Base-by-base conservation (phyloP, 2,888 invertebrate genomes). In the Dicranocentrus wangi region DNA sequence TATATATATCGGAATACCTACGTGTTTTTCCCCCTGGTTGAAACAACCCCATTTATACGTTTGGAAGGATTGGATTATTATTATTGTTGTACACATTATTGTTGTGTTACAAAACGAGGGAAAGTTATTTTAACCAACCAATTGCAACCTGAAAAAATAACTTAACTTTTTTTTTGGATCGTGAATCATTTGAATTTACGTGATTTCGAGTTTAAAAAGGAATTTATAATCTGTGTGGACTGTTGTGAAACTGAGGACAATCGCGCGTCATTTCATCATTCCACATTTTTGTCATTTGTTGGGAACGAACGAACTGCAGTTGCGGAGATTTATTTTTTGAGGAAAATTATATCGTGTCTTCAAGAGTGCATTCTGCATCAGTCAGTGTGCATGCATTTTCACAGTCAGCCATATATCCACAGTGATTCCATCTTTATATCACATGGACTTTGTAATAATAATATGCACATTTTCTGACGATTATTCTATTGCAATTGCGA, bases 151-250 rank as follows among this genome's bases (percentile, higher is more conserved):
- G 10, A 47, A 47, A n/a, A 47, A 47, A 47, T n/a, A 15, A 47
- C 15, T 47, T n/a, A n/a, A n/a, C n/a, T n/a, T 7, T 1, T 27
- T 60, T 60, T 60, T 60, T 60, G 28, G 28, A 60, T 60, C 60
- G 60, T 60, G 60, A 60, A 60, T 63, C 15, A 42, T 63, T 63
- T 42, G 19, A 63, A 28, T 60, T 28, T 10, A 63, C 63, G 63
- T 63, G 63, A 63, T 39, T 63, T 43, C 28, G 42, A 63, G 63
- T 63, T 63, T 63, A 63, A 63, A 60, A 60, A 28, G 17, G 25
- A 15, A 21, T 63, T 43, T 43, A n/a, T 42, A 55, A 55, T 63
- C 63, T 63, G n/a, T n/a, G 15, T 47, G 47, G 2, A 47, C n/a
- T n/a, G 13, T 60, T 60, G 60, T 28, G 32, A 60, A 28, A 60